phyloP scores from a whole-genome alignment of 2,888 invertebrate species.

The Pharmacophagus antenor region DNA sequence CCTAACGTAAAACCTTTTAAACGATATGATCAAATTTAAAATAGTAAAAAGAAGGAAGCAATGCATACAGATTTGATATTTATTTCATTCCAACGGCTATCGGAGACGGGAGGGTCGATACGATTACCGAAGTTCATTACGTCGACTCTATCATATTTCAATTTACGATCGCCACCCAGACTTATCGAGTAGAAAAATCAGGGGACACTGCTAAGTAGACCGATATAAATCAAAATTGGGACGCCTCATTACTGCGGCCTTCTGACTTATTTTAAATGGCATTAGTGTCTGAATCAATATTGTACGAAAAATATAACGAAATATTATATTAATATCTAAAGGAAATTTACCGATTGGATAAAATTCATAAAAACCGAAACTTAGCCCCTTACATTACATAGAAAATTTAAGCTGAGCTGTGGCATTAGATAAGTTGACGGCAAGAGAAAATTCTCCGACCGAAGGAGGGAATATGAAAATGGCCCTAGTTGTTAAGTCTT shows the following conservation, averaged over 20 bases:
- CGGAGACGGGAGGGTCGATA: slow-evolving; percentile 55
- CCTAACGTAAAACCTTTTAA: neutral
- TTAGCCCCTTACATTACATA: slow-evolving; percentile 64
- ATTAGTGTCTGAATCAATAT: slow-evolving; percentile 30
- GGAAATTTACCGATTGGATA: slow-evolving; percentile 39
- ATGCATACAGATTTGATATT: neutral
- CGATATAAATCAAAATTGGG: slow-evolving; percentile 74
- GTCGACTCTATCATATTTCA: slow-evolving; percentile 80
- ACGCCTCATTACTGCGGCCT: slow-evolving; percentile 67
- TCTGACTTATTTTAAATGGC: slow-evolving; percentile 48
- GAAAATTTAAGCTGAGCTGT: slow-evolving; percentile 69
- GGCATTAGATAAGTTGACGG: slow-evolving; percentile 75
- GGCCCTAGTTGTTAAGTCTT: slow-evolving; percentile 81
- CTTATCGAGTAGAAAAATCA: slow-evolving; percentile 78
- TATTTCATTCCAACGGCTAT: neutral
- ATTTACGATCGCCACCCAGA: slow-evolving; percentile 77
- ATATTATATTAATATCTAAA: slow-evolving; percentile 11
- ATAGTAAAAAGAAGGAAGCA: neutral
- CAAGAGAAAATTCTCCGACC: slow-evolving; percentile 74
- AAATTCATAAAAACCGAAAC: slow-evolving; percentile 58
- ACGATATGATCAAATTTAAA: neutral
- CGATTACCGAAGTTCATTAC: slow-evolving; percentile 72
- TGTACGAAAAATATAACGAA: too few relatives aligned
- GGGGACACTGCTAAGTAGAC: slow-evolving; percentile 54
- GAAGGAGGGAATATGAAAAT: slow-evolving; percentile 76